Base-by-base conservation (phyloP, 2,888 invertebrate species). In the Andrena bucephala region DNA sequence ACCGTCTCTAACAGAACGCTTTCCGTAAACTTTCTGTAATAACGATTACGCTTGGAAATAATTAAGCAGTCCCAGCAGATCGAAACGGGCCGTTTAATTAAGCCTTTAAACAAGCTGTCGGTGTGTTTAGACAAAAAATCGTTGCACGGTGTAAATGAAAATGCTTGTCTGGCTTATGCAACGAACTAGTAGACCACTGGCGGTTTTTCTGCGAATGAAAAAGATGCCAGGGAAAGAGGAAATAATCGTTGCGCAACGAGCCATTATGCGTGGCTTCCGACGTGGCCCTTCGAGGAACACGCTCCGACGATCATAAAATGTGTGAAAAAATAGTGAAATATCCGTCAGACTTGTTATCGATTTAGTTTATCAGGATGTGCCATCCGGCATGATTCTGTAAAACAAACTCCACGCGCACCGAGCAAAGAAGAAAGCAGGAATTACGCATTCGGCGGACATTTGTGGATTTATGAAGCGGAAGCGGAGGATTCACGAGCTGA, bases 381-480 rank as follows among this genome's bases (percentile, higher is more conserved):
- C 24, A 57, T 27, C 10, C 57, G 27, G 8, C 1, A 27, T 27
- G 57, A 52, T 57, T 27, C 57, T 20, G 57, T 4, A 1, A 20
- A 52, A 52, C 24, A 1, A 24, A 7, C 57, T 10, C 42, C 24
- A 4, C 4, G 57, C 57, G 24, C 24, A 13, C 4, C 24, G 57
- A 52, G 20, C 0, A 24, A 57, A 57, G 24, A 57, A 57, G 24
- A 57, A 57, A 57, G 57, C 57, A 27, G 57, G 20, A 57, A 57
- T 57, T 57, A 57, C 57, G 57, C 24, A 57, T 57, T 57, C 57
- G 24, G 27, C 20, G 27, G 10, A 57, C 24, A 57, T 24, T 20
- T 27, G 57, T 57, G 57, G 24, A 57, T 24, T 57, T 57, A 24
- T 57, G 57, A 57, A 57, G 57, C 57, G 57, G 24, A 57, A 57